These are phyloP conservation scores for Haemorhous mexicanus DNA, from an alignment of 2,113 vertebrate genomes.

Conservation along the genomic window DNA sequence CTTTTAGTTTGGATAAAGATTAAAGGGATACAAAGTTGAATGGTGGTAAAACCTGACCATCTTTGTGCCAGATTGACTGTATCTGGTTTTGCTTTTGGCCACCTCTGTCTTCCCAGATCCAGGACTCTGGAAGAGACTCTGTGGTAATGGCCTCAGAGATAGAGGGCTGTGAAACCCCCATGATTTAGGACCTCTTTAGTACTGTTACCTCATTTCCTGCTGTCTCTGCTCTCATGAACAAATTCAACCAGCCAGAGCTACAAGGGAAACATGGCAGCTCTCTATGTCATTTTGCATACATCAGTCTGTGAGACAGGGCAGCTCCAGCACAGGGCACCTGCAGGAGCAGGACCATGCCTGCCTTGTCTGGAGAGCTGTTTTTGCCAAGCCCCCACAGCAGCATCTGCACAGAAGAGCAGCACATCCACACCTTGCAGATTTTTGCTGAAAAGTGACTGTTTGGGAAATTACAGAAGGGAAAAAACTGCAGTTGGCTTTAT, in stretches of 20 bases:
- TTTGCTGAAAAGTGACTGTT: background rate
- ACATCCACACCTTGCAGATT: background rate
- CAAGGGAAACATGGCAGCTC: background rate
- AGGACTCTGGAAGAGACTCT: background rate
- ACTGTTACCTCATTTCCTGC: rapidly evolving
- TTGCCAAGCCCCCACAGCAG: background rate
- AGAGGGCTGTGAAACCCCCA: background rate
- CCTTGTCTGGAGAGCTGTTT: background rate
- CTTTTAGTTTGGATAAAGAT: background rate
- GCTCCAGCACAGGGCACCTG: rapidly evolving
- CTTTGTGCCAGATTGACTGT: background rate
- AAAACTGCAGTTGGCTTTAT: background rate
- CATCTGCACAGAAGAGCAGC: background rate
- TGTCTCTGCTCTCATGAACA: background rate
- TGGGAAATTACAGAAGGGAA: background rate
- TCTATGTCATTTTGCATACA: background rate
- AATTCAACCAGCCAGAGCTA: background rate
- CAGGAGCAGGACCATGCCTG: background rate
- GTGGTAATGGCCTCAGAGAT: background rate
- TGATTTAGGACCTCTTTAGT: rapidly evolving
- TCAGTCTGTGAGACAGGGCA: background rate
- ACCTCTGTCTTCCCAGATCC: background rate
- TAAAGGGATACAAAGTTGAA: background rate
- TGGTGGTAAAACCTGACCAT: background rate
- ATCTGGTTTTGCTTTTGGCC: background rate